phyloP scores from a whole-genome alignment of 2,113 vertebrate species.

The Carassius carassius region DNA sequence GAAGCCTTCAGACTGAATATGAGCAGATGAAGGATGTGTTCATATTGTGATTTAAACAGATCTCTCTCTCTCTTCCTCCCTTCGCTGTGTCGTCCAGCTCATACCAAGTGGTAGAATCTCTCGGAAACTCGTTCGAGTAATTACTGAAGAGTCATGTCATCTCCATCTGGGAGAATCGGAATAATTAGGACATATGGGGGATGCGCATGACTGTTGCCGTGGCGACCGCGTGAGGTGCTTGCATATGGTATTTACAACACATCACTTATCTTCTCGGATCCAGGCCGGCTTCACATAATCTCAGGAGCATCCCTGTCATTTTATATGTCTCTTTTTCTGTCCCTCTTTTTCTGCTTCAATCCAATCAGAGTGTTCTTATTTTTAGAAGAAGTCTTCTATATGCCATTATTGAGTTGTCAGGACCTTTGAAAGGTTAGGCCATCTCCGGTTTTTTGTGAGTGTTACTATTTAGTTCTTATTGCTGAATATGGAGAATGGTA shows the following conservation, averaged over 20 bases:
- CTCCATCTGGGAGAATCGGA: conserved; percentile 55
- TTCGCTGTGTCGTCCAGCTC: not conserved
- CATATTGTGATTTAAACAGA: not conserved
- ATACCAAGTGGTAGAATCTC: conserved; percentile 12
- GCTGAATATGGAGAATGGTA: not conserved
- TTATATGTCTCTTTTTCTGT: not conserved
- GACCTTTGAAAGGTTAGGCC: not conserved
- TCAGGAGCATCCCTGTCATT: not conserved
- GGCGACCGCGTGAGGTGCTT: conserved; percentile 60
- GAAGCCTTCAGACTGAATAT: not conserved
- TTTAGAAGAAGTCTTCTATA: not conserved
- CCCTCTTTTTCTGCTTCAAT: not conserved
- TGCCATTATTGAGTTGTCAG: not conserved
- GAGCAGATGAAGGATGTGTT: not conserved
- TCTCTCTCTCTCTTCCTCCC: not conserved
- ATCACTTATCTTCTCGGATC: conserved; percentile 37
- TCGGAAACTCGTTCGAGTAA: conserved; percentile 50
- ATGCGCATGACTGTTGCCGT: conserved; percentile 61
- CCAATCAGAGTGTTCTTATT: not conserved
- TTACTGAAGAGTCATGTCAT: conserved; percentile 53
- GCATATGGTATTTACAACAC: conserved; percentile 51
- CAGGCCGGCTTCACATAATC: conserved; percentile 25
- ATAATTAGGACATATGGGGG: conserved; percentile 71
- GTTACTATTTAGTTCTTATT: not conserved
- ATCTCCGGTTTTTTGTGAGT: not conserved